These are phyloP conservation scores for Diadema setosum DNA, from an alignment of 35 echinoderm and acorn worm genomes.

Conservation along the genomic window DNA sequence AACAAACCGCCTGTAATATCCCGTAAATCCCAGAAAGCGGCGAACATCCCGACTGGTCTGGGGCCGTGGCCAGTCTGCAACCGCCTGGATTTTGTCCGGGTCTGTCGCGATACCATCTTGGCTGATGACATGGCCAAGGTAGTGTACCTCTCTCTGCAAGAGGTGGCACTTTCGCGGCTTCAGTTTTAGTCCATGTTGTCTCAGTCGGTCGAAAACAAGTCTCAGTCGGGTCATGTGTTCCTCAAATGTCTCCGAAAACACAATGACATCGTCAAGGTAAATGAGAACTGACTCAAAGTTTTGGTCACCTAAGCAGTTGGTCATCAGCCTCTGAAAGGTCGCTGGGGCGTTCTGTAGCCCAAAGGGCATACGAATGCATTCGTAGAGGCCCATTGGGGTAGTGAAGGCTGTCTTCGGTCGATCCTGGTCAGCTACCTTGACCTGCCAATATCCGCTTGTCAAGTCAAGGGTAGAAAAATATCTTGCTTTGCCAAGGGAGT, in stretches of 20 bases:
- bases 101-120: not conserved
- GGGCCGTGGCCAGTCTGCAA: constrained; percentile 19
- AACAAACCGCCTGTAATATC: constrained; percentile 33
- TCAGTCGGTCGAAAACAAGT: constrained; percentile 1
- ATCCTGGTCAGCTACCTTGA: too few relatives aligned
- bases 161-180: constrained; percentile 39
- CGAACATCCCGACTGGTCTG: not conserved
- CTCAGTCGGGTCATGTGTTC: constrained; percentile 22
- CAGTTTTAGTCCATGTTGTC: constrained; percentile 6
- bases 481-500: not conserved
- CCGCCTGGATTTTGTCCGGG: constrained; percentile 3
- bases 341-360: too few relatives aligned
- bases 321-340: not conserved
- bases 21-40: constrained; percentile 22
- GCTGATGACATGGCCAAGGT: constrained; percentile 40
- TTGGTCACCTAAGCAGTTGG: constrained; percentile 15
- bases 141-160: not conserved
- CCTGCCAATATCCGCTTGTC: not conserved
- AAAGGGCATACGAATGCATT: too few relatives aligned
- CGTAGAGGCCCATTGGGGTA: too few relatives aligned
- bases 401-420: constrained; percentile 35
- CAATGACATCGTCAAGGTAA: constrained; percentile 53
- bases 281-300: not conserved
- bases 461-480: constrained; percentile 24
- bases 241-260: constrained; percentile 41